phyloP scores from a whole-genome alignment of 2,888 invertebrate species.

The Tiliacea citrago region DNA sequence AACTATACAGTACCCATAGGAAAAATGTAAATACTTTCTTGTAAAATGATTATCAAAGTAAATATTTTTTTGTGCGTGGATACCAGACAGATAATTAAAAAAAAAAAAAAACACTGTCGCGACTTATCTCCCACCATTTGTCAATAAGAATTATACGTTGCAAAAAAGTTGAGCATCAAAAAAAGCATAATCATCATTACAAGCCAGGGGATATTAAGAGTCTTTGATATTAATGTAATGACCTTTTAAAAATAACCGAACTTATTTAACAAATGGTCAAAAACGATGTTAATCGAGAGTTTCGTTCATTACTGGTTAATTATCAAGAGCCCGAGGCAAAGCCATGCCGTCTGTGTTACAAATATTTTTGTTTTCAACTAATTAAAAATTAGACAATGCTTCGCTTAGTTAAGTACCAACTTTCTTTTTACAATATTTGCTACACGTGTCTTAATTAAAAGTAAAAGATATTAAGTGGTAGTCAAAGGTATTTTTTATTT shows the following conservation, averaged over 20 bases:
- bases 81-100: slow-evolving; percentile 13
- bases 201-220: slow-evolving; percentile 57
- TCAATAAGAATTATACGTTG: slow-evolving; percentile 49
- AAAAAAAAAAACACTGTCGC: slow-evolving; percentile 29
- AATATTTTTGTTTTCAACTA: slow-evolving; percentile 84
- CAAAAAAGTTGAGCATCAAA: slow-evolving; percentile 43
- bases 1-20: neutral
- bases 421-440: slow-evolving; percentile 77
- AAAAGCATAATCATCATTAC: slow-evolving; percentile 61
- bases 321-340: slow-evolving; percentile 77
- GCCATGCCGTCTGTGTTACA: slow-evolving; percentile 77
- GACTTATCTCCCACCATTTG: slow-evolving; percentile 34
- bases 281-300: slow-evolving; percentile 79
- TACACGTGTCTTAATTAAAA: slow-evolving; percentile 73
- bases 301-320: slow-evolving; percentile 82
- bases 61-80: too few species aligned
- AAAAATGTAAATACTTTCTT: too few species aligned
- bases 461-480: neutral
- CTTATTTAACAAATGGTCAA: slow-evolving; percentile 73
- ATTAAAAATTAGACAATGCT: slow-evolving; percentile 80
- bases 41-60: too few species aligned
- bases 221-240: slow-evolving; percentile 80
- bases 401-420: slow-evolving; percentile 68
- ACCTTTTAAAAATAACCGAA: slow-evolving; percentile 68
- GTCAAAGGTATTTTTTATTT: neutral